Evolutionary conservation across 2,888 invertebrate genomes (phyloP), one percentile per base, ranked within the genome.

Genomic region (Spisula solida): DNA sequence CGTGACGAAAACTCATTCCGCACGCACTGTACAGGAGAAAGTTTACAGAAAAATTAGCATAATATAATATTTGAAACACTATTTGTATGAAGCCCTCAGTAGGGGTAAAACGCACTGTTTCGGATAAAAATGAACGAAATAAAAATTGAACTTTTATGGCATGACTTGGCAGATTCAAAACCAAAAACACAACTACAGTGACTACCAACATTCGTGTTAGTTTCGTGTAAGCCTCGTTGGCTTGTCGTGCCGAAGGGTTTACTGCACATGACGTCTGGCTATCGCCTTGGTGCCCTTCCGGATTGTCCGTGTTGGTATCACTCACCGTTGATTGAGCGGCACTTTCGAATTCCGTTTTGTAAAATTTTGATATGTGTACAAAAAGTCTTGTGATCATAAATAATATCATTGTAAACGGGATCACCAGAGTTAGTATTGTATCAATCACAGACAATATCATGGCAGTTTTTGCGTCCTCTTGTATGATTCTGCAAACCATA

Each of bases 131-230:
- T n/a, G 93, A 92, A 16, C 94, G 88, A 56, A 95, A 81, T 20
- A 94, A 90, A 29, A 92, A 92, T 85, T 95, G 94, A 1, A 95
- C 93, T 20, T 95, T 91, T 55, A 95, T 94, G 14, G 94, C 94
- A 89, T 95, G 95, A 85, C 95, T 95, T 8, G 94, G 94, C 14
- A 93, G 96, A 96, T 98, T 98, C 84, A 98, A 97, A 79, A 98
- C 97, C 16, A 98, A 97, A 96, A 98, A 98, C 0, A 98, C 98
- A 0, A 98, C 97, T 1, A 98, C 98, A 0, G 98, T 98, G 85
- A 98, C 97, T 47, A 98, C 97, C 87, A 98, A 97, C 98, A 98
- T 98, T 95, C 98, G 98, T 60, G 98, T 98, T 91, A 98, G 95
- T 87, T 96, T 95, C 12, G 92, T 87, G 81, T 96, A 95, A 16